These are phyloP conservation scores for Ginglymostoma cirratum DNA, from an alignment of 2,113 vertebrate species.

Conservation along the genomic window DNA sequence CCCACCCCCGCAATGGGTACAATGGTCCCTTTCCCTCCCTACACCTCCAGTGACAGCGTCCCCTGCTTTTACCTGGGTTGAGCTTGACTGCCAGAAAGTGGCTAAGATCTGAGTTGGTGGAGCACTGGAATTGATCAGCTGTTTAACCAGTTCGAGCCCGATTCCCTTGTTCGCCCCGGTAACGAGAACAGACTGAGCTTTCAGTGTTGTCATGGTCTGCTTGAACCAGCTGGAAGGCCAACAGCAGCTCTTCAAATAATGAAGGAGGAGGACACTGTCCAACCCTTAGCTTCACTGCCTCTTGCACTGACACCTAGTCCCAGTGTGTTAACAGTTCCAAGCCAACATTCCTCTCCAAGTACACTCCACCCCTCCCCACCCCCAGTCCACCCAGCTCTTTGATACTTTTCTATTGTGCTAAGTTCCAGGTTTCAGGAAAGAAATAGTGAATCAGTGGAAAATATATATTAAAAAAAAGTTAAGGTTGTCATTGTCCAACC, in stretches of 20 bases:
- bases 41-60: background rate
- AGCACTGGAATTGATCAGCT: slow-evolving; percentile 47
- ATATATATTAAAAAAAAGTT: background rate
- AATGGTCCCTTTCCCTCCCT: no score
- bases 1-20: background rate
- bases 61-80: slow-evolving; percentile 53
- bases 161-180: slow-evolving; percentile 64
- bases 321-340: background rate
- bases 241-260: background rate
- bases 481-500: no score
- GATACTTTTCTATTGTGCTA: no score
- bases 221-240: background rate
- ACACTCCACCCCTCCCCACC: background rate
- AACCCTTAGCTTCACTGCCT: background rate
- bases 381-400: background rate
- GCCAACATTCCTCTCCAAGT: background rate
- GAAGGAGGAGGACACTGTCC: background rate
- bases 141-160: slow-evolving; percentile 60
- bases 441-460: background rate
- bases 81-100: slow-evolving; percentile 50
- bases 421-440: background rate
- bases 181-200: slow-evolving; percentile 50
- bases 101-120: slow-evolving; percentile 59
- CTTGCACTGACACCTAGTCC: background rate
- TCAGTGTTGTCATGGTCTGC: slow-evolving; percentile 35